Conservation (phyloP, 2,888 invertebrate genomes). For the Hyposoter dolosus region DNA sequence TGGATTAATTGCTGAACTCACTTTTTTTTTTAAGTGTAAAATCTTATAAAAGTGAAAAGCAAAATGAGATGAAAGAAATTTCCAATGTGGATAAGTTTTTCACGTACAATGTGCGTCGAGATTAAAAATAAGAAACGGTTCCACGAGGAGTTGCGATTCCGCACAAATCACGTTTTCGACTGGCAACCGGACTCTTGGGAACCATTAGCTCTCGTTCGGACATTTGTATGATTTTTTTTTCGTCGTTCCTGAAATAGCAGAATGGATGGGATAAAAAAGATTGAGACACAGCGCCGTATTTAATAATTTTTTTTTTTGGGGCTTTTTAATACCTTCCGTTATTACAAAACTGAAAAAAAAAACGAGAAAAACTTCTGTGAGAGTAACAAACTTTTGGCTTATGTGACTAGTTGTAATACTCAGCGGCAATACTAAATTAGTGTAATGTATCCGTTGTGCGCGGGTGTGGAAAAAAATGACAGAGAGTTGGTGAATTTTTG, state of each 20-base stretch:
- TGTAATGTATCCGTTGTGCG: constrained; percentile 77
- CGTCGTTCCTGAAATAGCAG: constrained; percentile 9
- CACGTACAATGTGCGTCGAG: neutral
- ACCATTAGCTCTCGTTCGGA: neutral
- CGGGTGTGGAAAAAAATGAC: constrained; percentile 61
- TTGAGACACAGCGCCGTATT: constrained; percentile 1
- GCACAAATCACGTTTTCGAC: neutral
- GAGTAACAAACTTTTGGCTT: constrained; percentile 83
- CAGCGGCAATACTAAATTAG: constrained; percentile 83
- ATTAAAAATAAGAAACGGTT: neutral
- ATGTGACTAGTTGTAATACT: constrained; percentile 84
- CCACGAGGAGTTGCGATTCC: neutral
- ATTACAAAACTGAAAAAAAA: constrained; percentile 82
- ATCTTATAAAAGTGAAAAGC: neutral
- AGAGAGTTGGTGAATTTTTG: constrained; percentile 49
- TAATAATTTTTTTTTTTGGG: constrained; percentile 37
- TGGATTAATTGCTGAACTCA: neutral
- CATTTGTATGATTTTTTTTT: neutral
- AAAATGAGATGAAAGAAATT: neutral
- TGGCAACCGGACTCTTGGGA: neutral
- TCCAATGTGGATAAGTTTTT: neutral
- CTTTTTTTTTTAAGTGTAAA: no score
- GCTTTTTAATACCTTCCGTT: constrained; percentile 78
- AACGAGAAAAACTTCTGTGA: constrained; percentile 79
- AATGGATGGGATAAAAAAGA: constrained; percentile 7